Base-by-base conservation (phyloP, 1,140 invertebrate genomes). In the Plodia interpunctella region DNA sequence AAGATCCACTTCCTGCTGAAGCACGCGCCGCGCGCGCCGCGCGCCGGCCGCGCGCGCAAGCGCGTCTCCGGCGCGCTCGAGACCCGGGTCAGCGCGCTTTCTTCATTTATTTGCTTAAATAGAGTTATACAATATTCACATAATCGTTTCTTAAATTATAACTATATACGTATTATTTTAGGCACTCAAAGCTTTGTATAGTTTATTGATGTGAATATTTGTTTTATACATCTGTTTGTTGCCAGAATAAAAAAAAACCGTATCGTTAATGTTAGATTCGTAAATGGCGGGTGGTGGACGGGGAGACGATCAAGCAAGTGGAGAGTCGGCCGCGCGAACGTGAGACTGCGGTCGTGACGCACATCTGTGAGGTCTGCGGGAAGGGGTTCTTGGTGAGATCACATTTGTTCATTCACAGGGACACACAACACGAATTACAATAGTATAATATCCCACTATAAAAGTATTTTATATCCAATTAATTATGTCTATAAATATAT, bases 281-380 rank as follows among this genome's bases (percentile, higher is more conserved):
- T 5, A n/a, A 44, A 10, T 44, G 38, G 38, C 38, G 38, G 1
- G 38, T 44, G 38, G 38, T 44, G 38, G 38, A 44, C 38, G 38
- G 38, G 13, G 38, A 44, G 8, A 13, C 35, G 5, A 44, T 44
- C 38, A 44, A 44, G 38, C 38, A 44, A n/a, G 38, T 44, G 13
- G 38, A n/a, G 38, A 5, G 5, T 5, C 38, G 2, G 38, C 13
- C 38, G 38, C 13, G 13, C 38, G 38, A 9, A 9, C 32, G 13
- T n/a, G 38, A 5, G 13, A 0, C 38, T 15, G 38, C 38, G 2
- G 8, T 10, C 30, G 10, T 32, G 30, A 32, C 38, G 38, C 38
- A 44, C 30, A 44, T 57, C 0, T 83, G 82, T 55, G 71, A 74
- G 15, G 60, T 76, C 4, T 80, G 80, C 62, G 75, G 76, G 0